Conservation (phyloP, 1,140 invertebrate genomes). For the Pachyrhynchus sulphureomaculatus region DNA sequence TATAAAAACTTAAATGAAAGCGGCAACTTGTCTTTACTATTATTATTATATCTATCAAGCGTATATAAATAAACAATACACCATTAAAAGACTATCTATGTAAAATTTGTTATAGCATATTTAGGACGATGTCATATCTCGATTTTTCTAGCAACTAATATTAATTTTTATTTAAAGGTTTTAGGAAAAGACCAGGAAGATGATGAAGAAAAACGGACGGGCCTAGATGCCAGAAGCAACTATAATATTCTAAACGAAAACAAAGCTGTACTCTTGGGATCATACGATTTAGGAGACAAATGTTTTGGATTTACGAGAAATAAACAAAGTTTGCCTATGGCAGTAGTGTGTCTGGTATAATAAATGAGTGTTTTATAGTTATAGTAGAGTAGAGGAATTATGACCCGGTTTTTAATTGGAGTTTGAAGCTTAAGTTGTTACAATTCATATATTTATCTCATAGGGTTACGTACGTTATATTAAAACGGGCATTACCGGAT, state of each 20-base stretch:
- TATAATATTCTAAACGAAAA: constrained; percentile 56
- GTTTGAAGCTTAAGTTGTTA: too few relatives aligned
- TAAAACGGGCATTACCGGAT: too few relatives aligned
- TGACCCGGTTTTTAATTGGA: too few relatives aligned
- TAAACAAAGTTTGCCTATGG: constrained; percentile 55
- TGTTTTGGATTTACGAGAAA: constrained; percentile 57
- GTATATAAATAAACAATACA: too few relatives aligned
- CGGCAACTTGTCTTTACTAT: too few relatives aligned
- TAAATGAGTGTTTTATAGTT: too few relatives aligned
- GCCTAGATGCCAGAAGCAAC: constrained; percentile 52
- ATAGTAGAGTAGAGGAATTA: too few relatives aligned
- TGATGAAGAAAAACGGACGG: constrained; percentile 51
- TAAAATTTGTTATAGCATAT: constrained; percentile 21
- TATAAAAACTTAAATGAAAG: too few relatives aligned
- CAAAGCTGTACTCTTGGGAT: constrained; percentile 57
- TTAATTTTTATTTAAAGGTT: too few relatives aligned
- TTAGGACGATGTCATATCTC: constrained; percentile 31
- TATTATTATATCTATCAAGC: too few relatives aligned
- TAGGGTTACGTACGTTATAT: too few relatives aligned
- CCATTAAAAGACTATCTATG: neutral
- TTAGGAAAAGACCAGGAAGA: constrained; percentile 45
- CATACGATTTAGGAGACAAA: constrained; percentile 56
- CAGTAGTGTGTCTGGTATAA: constrained; percentile 52
- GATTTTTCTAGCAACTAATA: neutral
- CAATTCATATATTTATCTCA: too few relatives aligned